These are phyloP conservation scores for Capra hircus DNA, from an alignment of 2,113 vertebrate species.

Conservation along the genomic window DNA sequence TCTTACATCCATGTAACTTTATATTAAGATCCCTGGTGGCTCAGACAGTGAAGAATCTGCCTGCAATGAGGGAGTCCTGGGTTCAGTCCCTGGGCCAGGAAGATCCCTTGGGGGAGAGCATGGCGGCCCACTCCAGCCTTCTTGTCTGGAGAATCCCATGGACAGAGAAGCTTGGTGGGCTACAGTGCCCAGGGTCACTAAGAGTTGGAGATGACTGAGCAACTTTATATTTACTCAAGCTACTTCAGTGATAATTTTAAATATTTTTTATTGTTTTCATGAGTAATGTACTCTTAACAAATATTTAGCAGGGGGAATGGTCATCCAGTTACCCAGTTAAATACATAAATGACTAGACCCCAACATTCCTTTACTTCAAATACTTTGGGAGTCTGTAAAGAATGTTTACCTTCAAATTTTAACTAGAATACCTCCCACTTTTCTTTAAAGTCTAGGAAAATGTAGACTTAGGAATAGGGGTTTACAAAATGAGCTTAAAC, in stretches of 20 bases:
- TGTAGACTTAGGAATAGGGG: not conserved
- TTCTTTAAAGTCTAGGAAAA: not conserved
- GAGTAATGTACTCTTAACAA: not conserved
- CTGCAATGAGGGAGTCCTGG: not conserved
- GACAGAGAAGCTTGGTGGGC: not conserved
- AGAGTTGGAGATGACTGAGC: not conserved
- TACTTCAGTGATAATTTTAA: not conserved
- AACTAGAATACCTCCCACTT: not conserved
- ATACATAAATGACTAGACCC: not conserved
- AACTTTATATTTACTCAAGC: not conserved
- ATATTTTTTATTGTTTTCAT: not conserved
- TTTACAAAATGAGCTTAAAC: not conserved
- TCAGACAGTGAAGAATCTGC: not conserved
- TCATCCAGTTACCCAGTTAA: not conserved
- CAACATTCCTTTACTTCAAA: not conserved
- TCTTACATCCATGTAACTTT: not conserved
- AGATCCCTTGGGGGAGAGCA: not conserved
- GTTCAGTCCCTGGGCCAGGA: not conserved
- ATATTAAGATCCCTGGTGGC: not conserved
- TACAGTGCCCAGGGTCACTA: not conserved
- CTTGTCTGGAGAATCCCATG: not conserved
- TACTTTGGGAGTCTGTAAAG: not conserved
- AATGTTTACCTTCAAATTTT: not conserved
- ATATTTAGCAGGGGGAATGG: not conserved
- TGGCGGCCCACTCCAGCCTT: not conserved